Evolutionary conservation across 2,888 invertebrate genomes (phyloP).

Genomic region (Nemotelus pantherinus): DNA sequence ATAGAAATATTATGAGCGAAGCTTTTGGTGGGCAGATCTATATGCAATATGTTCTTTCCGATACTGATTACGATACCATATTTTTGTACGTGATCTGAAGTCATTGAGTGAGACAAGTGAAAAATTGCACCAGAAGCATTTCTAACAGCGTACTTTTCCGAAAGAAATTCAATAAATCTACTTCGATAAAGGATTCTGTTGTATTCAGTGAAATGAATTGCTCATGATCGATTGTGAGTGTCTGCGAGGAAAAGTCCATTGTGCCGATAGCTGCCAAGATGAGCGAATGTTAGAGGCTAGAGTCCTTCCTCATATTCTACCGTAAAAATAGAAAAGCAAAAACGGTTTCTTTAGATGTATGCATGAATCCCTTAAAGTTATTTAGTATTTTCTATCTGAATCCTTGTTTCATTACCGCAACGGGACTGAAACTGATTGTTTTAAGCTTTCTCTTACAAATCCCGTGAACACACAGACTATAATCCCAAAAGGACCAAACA

Average conservation of each 20-base stretch:
- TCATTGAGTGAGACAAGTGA: constrained; percentile 44
- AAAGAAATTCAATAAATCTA: constrained; percentile 41
- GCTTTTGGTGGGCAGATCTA: no score
- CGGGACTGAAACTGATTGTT: constrained; percentile 24
- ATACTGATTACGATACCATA: constrained; percentile 45
- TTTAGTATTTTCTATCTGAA: no score
- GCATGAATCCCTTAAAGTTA: no score
- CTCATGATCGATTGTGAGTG: no score
- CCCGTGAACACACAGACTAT: constrained; percentile 26
- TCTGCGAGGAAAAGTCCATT: no score
- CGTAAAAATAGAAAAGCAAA: no score
- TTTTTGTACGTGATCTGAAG: constrained; percentile 47
- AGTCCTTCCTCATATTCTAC: no score
- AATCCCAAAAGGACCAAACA: constrained; percentile 17
- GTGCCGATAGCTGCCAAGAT: no score
- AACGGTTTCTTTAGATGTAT: no score
- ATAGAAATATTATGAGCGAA: no score
- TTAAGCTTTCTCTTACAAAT: constrained; percentile 30
- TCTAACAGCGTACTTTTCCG: background rate
- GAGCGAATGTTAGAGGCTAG: no score
- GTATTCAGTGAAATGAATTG: no score
- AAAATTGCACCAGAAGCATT: constrained; percentile 40
- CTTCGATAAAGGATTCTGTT: background rate
- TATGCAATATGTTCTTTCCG: background rate
- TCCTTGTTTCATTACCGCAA: background rate